Conservation (phyloP, 2,888 invertebrate species). For the Dascillus cervinus region DNA sequence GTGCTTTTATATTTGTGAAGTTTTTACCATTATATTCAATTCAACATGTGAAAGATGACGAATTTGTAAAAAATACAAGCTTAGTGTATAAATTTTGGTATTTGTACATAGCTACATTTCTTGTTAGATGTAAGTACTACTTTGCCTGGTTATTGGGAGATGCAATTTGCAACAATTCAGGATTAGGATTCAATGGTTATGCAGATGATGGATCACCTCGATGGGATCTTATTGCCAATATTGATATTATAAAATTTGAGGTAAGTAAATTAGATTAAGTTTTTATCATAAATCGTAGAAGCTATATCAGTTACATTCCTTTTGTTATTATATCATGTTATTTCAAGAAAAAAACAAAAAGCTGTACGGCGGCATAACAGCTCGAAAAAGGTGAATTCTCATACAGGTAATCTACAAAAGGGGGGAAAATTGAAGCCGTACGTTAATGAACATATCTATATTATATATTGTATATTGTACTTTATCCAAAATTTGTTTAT, state of each 20-base stretch:
- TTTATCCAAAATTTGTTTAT: too few species aligned
- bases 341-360: too few species aligned
- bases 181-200: slow-evolving; percentile 82
- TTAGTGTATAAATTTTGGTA: slow-evolving; percentile 64
- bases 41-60: slow-evolving; percentile 58
- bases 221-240: slow-evolving; percentile 93
- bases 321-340: too few species aligned
- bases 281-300: too few species aligned
- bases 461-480: too few species aligned
- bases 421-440: too few species aligned
- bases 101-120: slow-evolving; percentile 65
- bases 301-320: too few species aligned
- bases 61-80: slow-evolving; percentile 53
- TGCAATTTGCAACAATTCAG: slow-evolving; percentile 90
- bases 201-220: slow-evolving; percentile 64
- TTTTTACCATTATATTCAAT: slow-evolving; percentile 66
- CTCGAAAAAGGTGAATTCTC: too few species aligned
- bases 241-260: slow-evolving; percentile 83
- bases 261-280: slow-evolving; percentile 43
- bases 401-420: too few species aligned
- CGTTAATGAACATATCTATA: too few species aligned
- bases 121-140: slow-evolving; percentile 88
- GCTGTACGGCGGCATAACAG: too few species aligned
- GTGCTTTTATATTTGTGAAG: slow-evolving; percentile 63
- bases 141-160: slow-evolving; percentile 96